phyloP scores from a whole-genome alignment of 2,888 invertebrate species.

The Alloscopus bannaensis region DNA sequence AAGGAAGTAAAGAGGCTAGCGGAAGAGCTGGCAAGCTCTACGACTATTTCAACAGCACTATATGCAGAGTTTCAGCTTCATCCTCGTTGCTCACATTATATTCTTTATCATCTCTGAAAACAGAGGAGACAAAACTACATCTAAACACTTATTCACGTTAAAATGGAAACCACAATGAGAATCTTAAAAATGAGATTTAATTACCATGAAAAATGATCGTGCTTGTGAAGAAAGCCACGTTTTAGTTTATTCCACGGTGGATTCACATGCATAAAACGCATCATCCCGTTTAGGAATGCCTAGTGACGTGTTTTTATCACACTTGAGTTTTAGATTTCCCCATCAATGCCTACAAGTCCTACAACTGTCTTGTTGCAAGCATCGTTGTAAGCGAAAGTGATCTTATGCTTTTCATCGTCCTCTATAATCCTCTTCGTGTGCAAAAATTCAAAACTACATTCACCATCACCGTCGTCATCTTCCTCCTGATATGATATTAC shows the following conservation, averaged over 20 bases:
- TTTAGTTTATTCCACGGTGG: conserved; percentile 36
- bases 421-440: too few relatives aligned
- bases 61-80: too few relatives aligned
- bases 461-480: conserved; percentile 26
- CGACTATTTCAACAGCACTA: too few relatives aligned
- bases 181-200: conserved; percentile 41
- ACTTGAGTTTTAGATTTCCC: neutral
- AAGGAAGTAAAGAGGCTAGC: too few relatives aligned
- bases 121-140: too few relatives aligned
- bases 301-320: neutral
- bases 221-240: conserved; percentile 30
- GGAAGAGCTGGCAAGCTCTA: too few relatives aligned
- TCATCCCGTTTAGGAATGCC: conserved; percentile 25
- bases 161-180: conserved; percentile 15
- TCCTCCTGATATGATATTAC: conserved; percentile 47
- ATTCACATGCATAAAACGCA: conserved; percentile 15
- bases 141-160: too few relatives aligned
- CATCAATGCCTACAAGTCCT: neutral
- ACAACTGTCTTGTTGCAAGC: neutral
- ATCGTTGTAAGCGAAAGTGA: conserved; percentile 12
- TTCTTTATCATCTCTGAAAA: too few relatives aligned
- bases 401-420: conserved; percentile 35
- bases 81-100: too few relatives aligned
- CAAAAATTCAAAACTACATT: too few relatives aligned
- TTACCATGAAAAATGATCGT: conserved; percentile 50